Conservation (phyloP, 2,888 invertebrate genomes). For the Allolobophora icterica region DNA sequence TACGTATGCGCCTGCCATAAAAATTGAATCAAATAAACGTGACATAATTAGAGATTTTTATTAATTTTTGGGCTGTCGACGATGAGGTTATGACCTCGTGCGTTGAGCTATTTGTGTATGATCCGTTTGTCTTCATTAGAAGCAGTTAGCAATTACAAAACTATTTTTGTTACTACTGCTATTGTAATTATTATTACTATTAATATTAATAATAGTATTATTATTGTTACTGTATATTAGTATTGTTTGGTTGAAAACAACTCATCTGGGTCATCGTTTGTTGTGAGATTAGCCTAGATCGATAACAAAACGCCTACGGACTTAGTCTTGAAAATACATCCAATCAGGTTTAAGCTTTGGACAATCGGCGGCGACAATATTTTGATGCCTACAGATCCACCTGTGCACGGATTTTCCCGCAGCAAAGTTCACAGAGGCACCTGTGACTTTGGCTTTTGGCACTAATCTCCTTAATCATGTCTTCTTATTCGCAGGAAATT, state of each 20-base stretch:
- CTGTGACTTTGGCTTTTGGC: too few species aligned
- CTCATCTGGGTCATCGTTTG: not conserved
- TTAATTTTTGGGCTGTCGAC: too few species aligned
- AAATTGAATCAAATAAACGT: too few species aligned
- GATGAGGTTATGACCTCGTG: too few species aligned
- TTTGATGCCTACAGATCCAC: not conserved
- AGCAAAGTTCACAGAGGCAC: not conserved
- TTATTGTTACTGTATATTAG: not conserved
- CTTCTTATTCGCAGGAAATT: too few species aligned
- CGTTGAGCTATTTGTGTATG: too few species aligned
- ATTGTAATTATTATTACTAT: constrained; percentile 12
- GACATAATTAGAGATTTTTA: too few species aligned
- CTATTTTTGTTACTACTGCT: not conserved
- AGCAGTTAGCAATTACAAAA: too few species aligned
- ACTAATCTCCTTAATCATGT: too few species aligned
- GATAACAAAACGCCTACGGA: not conserved
- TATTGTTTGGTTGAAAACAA: not conserved
- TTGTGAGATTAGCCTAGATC: not conserved
- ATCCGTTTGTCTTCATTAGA: too few species aligned
- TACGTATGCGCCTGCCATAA: too few species aligned
- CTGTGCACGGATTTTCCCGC: not conserved
- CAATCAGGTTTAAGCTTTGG: not conserved
- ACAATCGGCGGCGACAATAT: not conserved
- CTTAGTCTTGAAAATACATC: not conserved
- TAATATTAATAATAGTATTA: not conserved